Base-by-base conservation (phyloP, 2,797 vertebrate genomes). In the Amphiprion clarkii region DNA sequence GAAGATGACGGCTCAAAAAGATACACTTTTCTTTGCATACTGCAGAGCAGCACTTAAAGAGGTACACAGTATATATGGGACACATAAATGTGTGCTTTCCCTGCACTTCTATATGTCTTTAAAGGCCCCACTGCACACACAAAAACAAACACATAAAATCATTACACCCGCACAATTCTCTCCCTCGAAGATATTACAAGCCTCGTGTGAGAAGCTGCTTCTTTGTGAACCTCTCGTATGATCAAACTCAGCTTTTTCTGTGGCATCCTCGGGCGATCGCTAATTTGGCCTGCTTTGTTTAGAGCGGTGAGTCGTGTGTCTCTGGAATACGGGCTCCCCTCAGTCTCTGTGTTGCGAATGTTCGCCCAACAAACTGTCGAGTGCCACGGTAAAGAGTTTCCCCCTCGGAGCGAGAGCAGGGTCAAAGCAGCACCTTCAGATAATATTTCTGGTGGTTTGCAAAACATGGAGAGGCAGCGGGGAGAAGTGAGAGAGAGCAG, bases 361-460 rank as follows among this genome's bases (percentile, higher is more conserved):
- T 42, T 42, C 13, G 40, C 10, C 40, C 40, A 42, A 42, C 27
- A 53, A 53, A 27, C 23, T 53, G 52, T 11, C 29, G 73, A 71
- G 74, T 3, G 39, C 79, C 74, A 52, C 11, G 7, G 13, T 64
- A 62, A 51, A 81, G 68, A 67, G 71, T 59, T 55, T 5, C 60
- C 44, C 57, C 56, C 55, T 62, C 36, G 14, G 68, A 66, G 71
- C 61, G 71, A 59, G 27, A 76, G 17, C 23, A 64, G 46, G 73
- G 67, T 85, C 73, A 62, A 77, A 78, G 74, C 56, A 67, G 74
- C 76, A 81, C 81, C 65, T 86, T 79, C 72, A 84, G 79, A 88
- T 74, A 82, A 88, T 75, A 82, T 87, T 79, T 84, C 79, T 84
- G 36, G 59, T 81, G 85, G 82, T 84, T 81, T 76, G 82, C 76